Evolutionary conservation across 2,888 invertebrate genomes (phyloP).

Genomic region (Stratiomys singularior): DNA sequence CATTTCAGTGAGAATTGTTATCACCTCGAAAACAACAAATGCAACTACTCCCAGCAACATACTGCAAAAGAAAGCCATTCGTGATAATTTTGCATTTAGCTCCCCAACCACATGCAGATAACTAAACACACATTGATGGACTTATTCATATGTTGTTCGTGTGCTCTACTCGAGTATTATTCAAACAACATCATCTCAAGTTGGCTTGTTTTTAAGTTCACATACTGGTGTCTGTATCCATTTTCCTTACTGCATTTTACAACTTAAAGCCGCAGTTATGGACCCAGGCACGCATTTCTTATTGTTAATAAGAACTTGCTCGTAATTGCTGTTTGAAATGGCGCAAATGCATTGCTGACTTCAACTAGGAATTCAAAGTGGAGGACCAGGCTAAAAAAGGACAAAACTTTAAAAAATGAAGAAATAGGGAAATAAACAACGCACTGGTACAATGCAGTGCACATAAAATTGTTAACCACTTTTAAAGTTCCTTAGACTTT

Average conservation of each 20-base stretch:
- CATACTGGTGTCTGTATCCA: not conserved
- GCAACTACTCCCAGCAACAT: not conserved
- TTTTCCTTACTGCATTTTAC: not conserved
- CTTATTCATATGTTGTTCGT: not conserved
- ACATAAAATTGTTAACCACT: no score
- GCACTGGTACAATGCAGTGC: no score
- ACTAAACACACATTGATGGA: not conserved
- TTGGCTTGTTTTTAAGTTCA: not conserved
- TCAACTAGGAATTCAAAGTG: no score
- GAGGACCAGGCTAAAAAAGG: no score
- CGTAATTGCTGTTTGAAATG: constrained; percentile 23
- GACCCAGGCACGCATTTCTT: not conserved
- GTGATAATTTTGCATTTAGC: constrained; percentile 11
- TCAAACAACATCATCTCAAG: not conserved
- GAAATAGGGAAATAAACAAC: no score
- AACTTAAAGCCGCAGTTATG: not conserved
- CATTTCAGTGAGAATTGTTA: constrained; percentile 7
- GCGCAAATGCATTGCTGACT: no score
- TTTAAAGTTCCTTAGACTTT: no score
- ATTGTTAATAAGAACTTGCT: constrained; percentile 1
- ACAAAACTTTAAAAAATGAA: no score
- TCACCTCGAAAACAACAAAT: constrained; percentile 15
- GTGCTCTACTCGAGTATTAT: not conserved
- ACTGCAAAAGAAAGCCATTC: not conserved
- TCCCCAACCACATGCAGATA: not conserved